Evolutionary conservation across 2,113 vertebrate genomes (phyloP).

Genomic region (Manacus vitellinus): DNA sequence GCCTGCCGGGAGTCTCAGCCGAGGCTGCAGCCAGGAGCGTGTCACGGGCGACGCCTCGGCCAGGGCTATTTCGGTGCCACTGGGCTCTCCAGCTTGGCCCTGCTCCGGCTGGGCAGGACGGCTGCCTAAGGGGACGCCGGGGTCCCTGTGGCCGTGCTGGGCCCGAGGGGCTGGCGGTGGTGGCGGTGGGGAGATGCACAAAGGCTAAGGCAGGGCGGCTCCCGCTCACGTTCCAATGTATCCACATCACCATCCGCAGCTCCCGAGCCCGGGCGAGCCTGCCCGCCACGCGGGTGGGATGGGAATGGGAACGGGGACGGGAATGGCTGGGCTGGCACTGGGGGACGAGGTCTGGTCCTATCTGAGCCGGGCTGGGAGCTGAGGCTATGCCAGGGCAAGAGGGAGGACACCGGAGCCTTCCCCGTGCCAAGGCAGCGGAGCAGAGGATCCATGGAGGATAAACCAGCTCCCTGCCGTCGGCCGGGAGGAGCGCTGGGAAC

Average conservation of each 20-base stretch:
- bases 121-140: not conserved
- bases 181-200: not conserved
- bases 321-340: not conserved
- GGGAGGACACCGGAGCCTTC: not conserved
- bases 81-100: not conserved
- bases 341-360: not conserved
- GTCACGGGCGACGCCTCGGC: not conserved
- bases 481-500: not conserved
- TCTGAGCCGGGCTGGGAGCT: not conserved
- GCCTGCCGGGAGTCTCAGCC: not conserved
- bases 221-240: conserved; percentile 66
- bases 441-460: not conserved
- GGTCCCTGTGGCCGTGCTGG: not conserved
- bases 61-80: not conserved
- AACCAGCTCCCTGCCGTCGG: not conserved
- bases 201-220: conserved; percentile 40
- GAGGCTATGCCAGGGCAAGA: not conserved
- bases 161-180: not conserved
- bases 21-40: not conserved
- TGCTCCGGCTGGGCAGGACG: not conserved
- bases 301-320: not conserved
- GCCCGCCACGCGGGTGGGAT: not conserved
- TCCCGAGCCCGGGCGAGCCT: conserved; percentile 18
- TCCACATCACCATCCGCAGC: conserved; percentile 50
- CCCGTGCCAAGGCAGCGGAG: not conserved